phyloP scores from a whole-genome alignment of 2,797 vertebrate species.

The Macroramphosus scolopax region DNA sequence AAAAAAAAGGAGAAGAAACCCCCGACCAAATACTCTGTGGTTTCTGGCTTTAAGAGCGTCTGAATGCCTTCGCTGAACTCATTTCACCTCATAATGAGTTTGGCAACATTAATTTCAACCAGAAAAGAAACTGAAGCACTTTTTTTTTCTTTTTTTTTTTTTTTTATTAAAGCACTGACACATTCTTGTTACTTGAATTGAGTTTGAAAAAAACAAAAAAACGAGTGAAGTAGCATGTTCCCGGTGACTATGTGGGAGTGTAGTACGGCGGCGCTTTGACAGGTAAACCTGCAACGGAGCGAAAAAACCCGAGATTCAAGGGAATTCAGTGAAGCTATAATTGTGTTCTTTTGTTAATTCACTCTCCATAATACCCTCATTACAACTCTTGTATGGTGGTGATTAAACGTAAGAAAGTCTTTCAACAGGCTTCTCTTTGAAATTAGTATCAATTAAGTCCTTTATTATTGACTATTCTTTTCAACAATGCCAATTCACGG shows the following conservation, averaged over 20 bases:
- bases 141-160: too few relatives aligned
- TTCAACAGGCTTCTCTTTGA: constrained; percentile 74
- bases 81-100: constrained; percentile 63
- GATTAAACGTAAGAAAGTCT: constrained; percentile 72
- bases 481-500: constrained; percentile 60
- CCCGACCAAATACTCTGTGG: constrained; percentile 62
- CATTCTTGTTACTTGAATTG: constrained; percentile 39
- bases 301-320: constrained; percentile 13
- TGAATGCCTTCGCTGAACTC: constrained; percentile 57
- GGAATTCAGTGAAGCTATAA: constrained; percentile 58
- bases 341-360: constrained; percentile 71
- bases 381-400: constrained; percentile 67
- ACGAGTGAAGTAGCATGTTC: constrained; percentile 40
- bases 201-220: constrained; percentile 45
- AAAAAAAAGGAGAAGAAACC: constrained; percentile 27
- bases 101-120: constrained; percentile 56
- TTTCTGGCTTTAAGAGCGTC: constrained; percentile 56
- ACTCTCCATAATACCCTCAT: constrained; percentile 71
- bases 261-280: constrained; percentile 35
- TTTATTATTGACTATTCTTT: constrained; percentile 73
- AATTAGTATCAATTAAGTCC: constrained; percentile 74
- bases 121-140: constrained; percentile 49
- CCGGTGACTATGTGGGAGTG: constrained; percentile 38
- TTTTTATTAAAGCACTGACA: constrained; percentile 15
- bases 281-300: constrained; percentile 51